Evolutionary conservation across 1,140 invertebrate genomes (phyloP).

Genomic region (Holotrichia oblita): DNA sequence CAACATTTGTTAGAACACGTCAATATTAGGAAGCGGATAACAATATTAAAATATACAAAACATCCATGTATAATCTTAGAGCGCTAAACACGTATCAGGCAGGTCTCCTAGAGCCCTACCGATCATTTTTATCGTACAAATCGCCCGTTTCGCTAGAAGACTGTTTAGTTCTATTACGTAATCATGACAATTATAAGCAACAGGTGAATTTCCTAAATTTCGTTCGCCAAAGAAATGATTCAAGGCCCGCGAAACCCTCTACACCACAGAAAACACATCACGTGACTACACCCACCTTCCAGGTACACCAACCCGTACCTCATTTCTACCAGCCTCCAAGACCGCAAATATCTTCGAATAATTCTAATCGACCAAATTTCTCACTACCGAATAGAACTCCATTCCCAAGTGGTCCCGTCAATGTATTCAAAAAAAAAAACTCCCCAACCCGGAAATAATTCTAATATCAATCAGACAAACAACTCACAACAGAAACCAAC

Average conservation of each 20-base stretch:
- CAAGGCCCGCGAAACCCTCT: neutral
- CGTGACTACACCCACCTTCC: neutral
- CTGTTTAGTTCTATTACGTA: conserved; percentile 28
- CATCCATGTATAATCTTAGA: conserved; percentile 4
- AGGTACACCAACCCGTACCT: no score
- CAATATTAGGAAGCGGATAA: neutral
- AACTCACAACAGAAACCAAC: conserved; percentile 9
- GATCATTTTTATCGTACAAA: conserved; percentile 30
- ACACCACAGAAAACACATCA: neutral
- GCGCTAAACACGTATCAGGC: conserved; percentile 23
- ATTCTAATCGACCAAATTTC: neutral
- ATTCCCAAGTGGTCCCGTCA: neutral
- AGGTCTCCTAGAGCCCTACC: conserved; percentile 40
- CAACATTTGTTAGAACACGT: conserved; percentile 42
- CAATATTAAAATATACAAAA: conserved; percentile 24
- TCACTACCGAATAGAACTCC: neutral
- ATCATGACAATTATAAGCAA: conserved; percentile 40
- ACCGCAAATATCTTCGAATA: neutral
- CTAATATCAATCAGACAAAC: neutral
- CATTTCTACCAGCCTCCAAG: neutral
- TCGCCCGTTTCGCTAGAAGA: conserved; percentile 29
- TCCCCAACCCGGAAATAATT: neutral
- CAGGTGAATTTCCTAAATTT: conserved; percentile 38
- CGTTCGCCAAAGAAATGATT: conserved; percentile 19
- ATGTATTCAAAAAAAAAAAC: neutral